Evolutionary conservation across 1,140 invertebrate genomes (phyloP), one percentile per base, ranked within the genome.

Genomic region (Epicauta chinensis): DNA sequence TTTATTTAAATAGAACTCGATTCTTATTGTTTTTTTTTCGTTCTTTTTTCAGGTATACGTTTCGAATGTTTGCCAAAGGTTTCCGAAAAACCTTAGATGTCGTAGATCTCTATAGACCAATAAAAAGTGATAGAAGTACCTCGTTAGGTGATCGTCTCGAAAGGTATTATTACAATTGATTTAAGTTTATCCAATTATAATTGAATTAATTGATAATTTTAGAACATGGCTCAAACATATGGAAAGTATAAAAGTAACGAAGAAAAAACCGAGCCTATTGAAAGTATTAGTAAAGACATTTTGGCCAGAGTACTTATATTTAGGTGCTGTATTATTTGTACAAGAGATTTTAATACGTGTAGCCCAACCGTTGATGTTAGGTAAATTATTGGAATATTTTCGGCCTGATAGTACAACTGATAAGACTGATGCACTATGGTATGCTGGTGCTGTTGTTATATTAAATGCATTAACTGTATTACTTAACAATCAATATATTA

Each of bases 401-500:
- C 71, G 68, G 46, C 72, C 68, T 3, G 68, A 69, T 6, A 59
- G 49, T 0, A 47, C 49, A 0, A 68, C 65, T 41, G 52, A 60
- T 0, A 72, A 72, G 30, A 62, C 69, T 2, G 73, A 71, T 10
- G 81, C 81, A 0, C 58, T 80, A 13, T 67, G 74, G 7, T 83
- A 77, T 55, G 82, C 79, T 0, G 72, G 70, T 10, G 80, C 77
- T n/a, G 75, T 86, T 1, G 76, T 79, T 23, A 15, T 76, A 1
- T 66, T 76, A 0, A 79, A 73, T 13, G 73, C 70, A 0, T 46
- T 76, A 0, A 76, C 71, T 42, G 77, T 77, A 0, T 51, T 83
- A 2, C 64, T 73, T 0, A 72, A 77, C 12, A 83, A 84, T 68
- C 81, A 83, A 45, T 74, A 79, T 14, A 75, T 81, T 54, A 74